Conservation (phyloP, 1,140 invertebrate genomes). For the Drosophila athabasca region DNA sequence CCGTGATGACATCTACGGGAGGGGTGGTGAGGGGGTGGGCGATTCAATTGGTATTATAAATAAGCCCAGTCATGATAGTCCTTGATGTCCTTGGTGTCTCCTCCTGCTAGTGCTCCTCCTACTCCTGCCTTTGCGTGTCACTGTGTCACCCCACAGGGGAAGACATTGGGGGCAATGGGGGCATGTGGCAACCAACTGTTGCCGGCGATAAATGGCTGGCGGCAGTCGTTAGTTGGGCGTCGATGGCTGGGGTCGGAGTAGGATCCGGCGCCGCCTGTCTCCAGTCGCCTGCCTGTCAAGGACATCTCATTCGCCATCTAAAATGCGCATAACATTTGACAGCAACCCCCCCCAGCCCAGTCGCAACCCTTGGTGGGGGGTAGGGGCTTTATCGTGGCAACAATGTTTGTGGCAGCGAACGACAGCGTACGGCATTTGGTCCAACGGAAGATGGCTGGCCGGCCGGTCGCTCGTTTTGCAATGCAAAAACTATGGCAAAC, state of each 20-base stretch:
- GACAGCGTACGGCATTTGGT: not conserved
- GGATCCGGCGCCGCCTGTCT: conserved; percentile 38
- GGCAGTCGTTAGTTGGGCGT: not conserved
- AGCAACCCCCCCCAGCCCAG: no score
- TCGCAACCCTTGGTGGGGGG: no score
- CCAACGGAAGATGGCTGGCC: not conserved
- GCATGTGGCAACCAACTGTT: conserved; percentile 48
- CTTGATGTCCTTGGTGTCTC: conserved; percentile 27
- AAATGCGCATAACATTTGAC: conserved; percentile 39
- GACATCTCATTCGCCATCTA: conserved; percentile 19
- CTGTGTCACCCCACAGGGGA: not conserved
- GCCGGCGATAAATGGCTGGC: conserved; percentile 25
- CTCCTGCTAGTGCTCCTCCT: not conserved
- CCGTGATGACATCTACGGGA: no score
- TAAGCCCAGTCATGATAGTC: conserved; percentile 23
- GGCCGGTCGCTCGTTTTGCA: conserved; percentile 32
- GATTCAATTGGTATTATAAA: conserved; percentile 20
- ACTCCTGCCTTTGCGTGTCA: not conserved
- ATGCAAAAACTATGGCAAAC: conserved; percentile 49
- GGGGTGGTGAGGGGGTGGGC: no score
- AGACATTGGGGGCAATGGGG: not conserved
- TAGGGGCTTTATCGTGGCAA: not conserved
- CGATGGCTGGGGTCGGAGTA: not conserved
- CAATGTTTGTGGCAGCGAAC: not conserved
- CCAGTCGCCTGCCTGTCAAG: conserved; percentile 43